Conservation (phyloP, 2,888 invertebrate genomes). For the Pedicia rivosa region DNA sequence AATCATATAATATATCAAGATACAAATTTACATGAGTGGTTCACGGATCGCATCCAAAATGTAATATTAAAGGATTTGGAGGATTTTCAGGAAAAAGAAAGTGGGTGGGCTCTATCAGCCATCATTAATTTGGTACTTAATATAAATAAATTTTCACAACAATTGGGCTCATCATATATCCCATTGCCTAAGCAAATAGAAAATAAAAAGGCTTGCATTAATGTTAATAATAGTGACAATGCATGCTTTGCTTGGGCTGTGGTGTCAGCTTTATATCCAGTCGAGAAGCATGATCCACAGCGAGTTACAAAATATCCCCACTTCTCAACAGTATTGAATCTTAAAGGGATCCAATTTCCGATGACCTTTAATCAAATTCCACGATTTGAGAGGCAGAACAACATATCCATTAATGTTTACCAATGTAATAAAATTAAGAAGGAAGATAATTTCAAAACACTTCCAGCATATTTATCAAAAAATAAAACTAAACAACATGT, state of each 20-base stretch:
- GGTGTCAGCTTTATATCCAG: slow-evolving; percentile 13
- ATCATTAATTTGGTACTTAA: slow-evolving; percentile 9
- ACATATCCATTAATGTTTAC: slow-evolving; percentile 10
- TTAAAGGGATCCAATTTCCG: slow-evolving; percentile 13
- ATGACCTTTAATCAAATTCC: slow-evolving; percentile 11
- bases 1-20: background rate
- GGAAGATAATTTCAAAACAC: background rate
- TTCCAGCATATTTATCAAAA: background rate
- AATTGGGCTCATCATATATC: slow-evolving; percentile 12
- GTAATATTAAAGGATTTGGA: slow-evolving; percentile 9
- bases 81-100: slow-evolving; percentile 15
- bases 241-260: slow-evolving; percentile 16
- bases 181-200: slow-evolving; percentile 11
- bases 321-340: slow-evolving; percentile 10
- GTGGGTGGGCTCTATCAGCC: slow-evolving; percentile 14
- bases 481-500: background rate
- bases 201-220: slow-evolving; percentile 14
- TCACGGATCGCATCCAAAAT: background rate
- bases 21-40: background rate
- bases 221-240: slow-evolving; percentile 14
- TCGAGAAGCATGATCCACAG: slow-evolving; percentile 6
- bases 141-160: slow-evolving; percentile 12
- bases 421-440: slow-evolving; percentile 6
- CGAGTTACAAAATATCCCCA: slow-evolving; percentile 11
- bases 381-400: slow-evolving; percentile 11